Base-by-base conservation (phyloP, 2,113 vertebrate species). In the Catharus bicknelli region DNA sequence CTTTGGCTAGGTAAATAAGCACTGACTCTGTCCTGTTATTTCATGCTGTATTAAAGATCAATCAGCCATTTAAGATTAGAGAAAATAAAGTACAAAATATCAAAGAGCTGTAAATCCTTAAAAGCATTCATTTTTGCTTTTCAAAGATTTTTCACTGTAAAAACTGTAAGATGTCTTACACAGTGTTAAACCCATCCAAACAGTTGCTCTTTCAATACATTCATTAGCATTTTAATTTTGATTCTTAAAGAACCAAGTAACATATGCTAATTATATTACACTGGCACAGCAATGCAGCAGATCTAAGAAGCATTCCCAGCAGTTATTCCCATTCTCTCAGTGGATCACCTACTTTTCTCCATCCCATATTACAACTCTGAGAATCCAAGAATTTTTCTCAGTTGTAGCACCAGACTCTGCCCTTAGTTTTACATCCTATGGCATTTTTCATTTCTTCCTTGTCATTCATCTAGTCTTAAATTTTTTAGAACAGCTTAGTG, bases 1-100 rank as follows among this genome's bases (percentile, higher is more conserved):
- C 96, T 9, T 54, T 97, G 81, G 70, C 83, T 69, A 90, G 94
- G 97, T 97, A 96, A 96, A 67, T 95, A 91, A 90, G 70, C 69
- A 90, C 45, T 68, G 62, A 67, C 74, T 81, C 88, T 57, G 82
- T 97, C 54, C 83, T 95, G 62, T 96, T 97, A 76, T 74, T 97
- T 74, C 95, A 94, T 94, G 96, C 97, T 84, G 16, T 86, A 79
- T 94, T 92, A 91, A 74, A 92, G 73, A 94, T 86, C 51, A 93
- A 57, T 83, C 79, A 61, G 26, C 43, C 42, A 30, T 79, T 81
- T 83, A 86, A 50, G 47, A 61, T 61, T 58, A 80, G 58, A 79
- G 45, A 57, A 93, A 87, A 85, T 72, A 68, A 83, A 88, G 42
- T 51, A 57, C 13, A 86, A 80, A 93, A 45, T 91, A 91, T 68